Evolutionary conservation across 2,888 invertebrate genomes (phyloP).

Genomic region (Drosophila hawaiiensis): DNA sequence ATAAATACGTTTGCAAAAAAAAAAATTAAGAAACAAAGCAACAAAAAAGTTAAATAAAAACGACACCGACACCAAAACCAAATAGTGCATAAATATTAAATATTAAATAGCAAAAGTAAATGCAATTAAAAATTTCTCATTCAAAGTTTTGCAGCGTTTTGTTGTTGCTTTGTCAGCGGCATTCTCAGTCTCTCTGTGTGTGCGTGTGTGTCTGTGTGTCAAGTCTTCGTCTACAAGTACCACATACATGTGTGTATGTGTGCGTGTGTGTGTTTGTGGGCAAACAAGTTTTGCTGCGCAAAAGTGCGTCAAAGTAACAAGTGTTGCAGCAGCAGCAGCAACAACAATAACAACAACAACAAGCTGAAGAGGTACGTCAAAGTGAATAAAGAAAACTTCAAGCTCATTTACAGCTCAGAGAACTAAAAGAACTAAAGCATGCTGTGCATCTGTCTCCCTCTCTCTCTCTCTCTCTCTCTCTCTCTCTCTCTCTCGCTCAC

Average conservation of each 20-base stretch:
- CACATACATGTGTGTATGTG: conserved; percentile 15
- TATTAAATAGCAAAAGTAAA: conserved; percentile 5
- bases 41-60: conserved; percentile 14
- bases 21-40: conserved; percentile 3
- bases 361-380: conserved; percentile 31
- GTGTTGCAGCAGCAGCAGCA: conserved; percentile 33
- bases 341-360: conserved; percentile 3
- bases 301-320: conserved; percentile 52
- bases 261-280: conserved; percentile 29
- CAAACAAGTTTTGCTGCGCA: conserved; percentile 53
- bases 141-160: not conserved
- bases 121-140: conserved; percentile 9
- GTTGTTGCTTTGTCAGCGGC: conserved; percentile 15
- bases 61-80: not conserved
- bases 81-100: not conserved
- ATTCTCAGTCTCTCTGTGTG: conserved; percentile 11
- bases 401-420: not conserved
- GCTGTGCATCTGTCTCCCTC: not conserved
- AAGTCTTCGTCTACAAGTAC: conserved; percentile 15
- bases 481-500: not conserved
- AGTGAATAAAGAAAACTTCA: conserved; percentile 5
- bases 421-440: conserved; percentile 8
- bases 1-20: not conserved
- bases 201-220: conserved; percentile 20
- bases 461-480: not conserved